Conservation (phyloP, 1,140 invertebrate species). For the Pararge aegeria region DNA sequence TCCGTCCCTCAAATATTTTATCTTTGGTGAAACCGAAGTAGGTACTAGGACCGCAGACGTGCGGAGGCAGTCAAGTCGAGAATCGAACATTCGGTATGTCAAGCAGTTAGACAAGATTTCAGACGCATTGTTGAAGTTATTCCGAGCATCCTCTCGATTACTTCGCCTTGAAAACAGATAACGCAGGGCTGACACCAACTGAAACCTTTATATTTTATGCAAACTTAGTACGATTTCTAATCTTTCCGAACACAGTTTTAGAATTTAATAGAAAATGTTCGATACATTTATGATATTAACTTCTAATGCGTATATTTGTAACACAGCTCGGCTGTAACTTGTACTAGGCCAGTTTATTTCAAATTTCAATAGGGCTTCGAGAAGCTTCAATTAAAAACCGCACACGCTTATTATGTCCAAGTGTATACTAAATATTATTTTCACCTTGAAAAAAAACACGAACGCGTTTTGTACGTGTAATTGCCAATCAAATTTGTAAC, state of each 20-base stretch:
- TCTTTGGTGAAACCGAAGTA: conserved; percentile 27
- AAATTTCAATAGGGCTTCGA: too few species aligned
- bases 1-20: conserved; percentile 33
- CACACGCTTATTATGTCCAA: background rate
- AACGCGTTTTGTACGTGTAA: background rate
- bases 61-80: conserved; percentile 32
- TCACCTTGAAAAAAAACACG: background rate
- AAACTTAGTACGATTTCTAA: too few species aligned
- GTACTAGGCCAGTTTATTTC: too few species aligned
- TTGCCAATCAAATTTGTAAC: background rate
- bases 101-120: conserved; percentile 73
- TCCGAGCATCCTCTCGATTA: conserved; percentile 47
- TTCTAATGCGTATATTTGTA: too few species aligned
- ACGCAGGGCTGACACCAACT: conserved; percentile 14
- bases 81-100: conserved; percentile 67
- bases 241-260: too few species aligned
- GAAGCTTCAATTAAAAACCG: too few species aligned
- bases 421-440: background rate
- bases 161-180: conserved; percentile 47
- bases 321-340: too few species aligned
- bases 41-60: conserved; percentile 41
- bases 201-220: background rate
- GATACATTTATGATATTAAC: too few species aligned
- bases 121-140: conserved; percentile 74
- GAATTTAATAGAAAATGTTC: too few species aligned